Percentiles rank a stretch among this genome's conserved stretches.
Evolutionary conservation across 2,888 invertebrate species (phyloP).

Genomic region (Dicyrtoma fusca): DNA sequence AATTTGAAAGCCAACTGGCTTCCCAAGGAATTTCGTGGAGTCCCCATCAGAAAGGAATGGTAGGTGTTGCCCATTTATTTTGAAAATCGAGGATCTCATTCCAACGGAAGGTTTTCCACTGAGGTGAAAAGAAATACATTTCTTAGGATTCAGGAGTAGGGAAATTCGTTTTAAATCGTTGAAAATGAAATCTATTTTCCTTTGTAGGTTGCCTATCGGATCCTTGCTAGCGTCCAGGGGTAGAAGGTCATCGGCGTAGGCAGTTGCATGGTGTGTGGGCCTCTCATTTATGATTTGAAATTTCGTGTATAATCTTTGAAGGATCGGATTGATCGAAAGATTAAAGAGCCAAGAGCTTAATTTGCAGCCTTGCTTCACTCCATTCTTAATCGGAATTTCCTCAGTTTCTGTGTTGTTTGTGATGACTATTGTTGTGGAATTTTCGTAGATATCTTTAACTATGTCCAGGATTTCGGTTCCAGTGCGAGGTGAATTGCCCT

Average conservation of each 20-base stretch:
- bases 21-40: constrained; percentile 58
- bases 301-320: constrained; percentile 23
- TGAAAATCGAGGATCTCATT: constrained; percentile 10
- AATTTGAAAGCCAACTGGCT: constrained; percentile 57
- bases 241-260: constrained; percentile 52
- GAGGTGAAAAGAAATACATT: constrained; percentile 56
- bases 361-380: constrained; percentile 54
- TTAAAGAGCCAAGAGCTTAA: constrained; percentile 53
- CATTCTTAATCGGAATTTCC: constrained; percentile 42
- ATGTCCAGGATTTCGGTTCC: no score
- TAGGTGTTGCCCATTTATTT: neutral
- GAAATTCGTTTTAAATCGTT: constrained; percentile 45
- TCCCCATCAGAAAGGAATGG: constrained; percentile 26
- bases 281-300: constrained; percentile 26
- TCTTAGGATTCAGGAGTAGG: constrained; percentile 57
- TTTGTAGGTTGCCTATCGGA: neutral
- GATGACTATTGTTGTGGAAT: no score
- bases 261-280: constrained; percentile 16
- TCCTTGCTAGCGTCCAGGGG: neutral
- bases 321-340: constrained; percentile 32
- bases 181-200: neutral
- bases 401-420: constrained; percentile 29
- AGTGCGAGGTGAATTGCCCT: neutral
- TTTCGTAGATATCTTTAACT: no score
- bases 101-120: constrained; percentile 20